Conservation (phyloP, 2,113 vertebrate genomes). For the Hyaena hyaena region DNA sequence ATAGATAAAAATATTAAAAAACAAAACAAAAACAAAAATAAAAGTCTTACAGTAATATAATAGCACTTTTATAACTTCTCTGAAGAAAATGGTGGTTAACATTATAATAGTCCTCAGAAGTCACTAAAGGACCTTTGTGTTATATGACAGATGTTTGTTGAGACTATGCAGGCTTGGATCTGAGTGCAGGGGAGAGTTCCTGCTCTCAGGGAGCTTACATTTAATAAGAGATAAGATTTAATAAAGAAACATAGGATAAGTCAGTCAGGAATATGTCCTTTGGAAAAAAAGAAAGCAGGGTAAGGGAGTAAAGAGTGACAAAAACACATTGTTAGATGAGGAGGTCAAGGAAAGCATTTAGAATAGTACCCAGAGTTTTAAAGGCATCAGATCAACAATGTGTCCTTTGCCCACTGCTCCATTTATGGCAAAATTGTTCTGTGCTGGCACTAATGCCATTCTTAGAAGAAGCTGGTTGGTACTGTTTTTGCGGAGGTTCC, state of each 20-base stretch:
- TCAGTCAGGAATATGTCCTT: neutral
- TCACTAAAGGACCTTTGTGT: neutral
- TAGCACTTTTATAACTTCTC: neutral
- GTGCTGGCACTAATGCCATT: neutral
- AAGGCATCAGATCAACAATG: neutral
- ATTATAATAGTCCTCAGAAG: neutral
- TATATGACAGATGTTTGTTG: neutral
- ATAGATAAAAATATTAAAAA: no score
- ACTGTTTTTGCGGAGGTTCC: neutral
- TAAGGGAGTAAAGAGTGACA: neutral
- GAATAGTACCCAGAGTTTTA: neutral
- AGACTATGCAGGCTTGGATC: neutral
- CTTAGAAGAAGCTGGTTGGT: neutral
- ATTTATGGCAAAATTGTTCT: neutral
- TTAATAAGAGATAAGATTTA: neutral
- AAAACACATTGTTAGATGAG: neutral
- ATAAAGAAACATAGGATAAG: neutral
- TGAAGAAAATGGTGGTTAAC: slow-evolving; percentile 26
- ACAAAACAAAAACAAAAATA: neutral
- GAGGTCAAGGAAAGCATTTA: neutral
- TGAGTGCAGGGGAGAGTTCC: neutral
- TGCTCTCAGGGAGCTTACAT: neutral
- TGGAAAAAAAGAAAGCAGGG: neutral
- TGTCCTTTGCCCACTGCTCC: neutral
- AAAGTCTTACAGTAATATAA: neutral